Conservation (phyloP, 2,888 invertebrate genomes). For the Lasioglossum marginatum region DNA sequence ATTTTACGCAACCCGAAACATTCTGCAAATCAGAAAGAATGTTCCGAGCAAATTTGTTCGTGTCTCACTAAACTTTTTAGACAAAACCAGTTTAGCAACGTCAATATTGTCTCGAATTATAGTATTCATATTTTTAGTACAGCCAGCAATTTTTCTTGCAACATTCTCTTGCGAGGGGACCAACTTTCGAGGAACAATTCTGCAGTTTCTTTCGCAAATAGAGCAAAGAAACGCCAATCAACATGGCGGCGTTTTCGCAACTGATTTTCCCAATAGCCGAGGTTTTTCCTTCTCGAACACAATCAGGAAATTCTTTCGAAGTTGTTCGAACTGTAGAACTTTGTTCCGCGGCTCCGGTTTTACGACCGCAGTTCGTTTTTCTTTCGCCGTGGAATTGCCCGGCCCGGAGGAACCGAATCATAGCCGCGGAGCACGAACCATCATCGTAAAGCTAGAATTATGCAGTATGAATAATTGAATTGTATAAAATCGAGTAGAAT, state of each 20-base stretch:
- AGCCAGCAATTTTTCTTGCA: background rate
- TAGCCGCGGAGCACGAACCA: background rate
- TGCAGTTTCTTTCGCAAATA: background rate
- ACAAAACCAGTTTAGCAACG: background rate
- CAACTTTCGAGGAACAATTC: background rate
- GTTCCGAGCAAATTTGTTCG: background rate
- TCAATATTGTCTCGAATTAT: background rate
- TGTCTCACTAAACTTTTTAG: background rate
- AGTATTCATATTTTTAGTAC: background rate
- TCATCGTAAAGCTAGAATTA: conserved; percentile 4
- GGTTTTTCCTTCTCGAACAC: background rate
- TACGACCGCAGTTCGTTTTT: conserved; percentile 1
- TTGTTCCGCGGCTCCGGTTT: background rate
- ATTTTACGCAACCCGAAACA: too few relatives aligned
- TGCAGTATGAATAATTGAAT: conserved; percentile 27
- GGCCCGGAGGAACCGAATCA: background rate
- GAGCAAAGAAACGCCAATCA: background rate
- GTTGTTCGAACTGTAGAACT: background rate
- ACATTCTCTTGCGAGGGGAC: background rate
- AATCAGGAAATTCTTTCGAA: background rate
- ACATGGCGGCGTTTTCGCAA: conserved; percentile 8
- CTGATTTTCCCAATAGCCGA: background rate
- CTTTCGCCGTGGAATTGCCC: background rate
- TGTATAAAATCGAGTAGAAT: conserved; percentile 15
- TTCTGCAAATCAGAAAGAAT: too few relatives aligned